These are phyloP conservation scores for Micropoecilia bifurca DNA, from an alignment of 2,797 vertebrate genomes.

Conservation along the genomic window DNA sequence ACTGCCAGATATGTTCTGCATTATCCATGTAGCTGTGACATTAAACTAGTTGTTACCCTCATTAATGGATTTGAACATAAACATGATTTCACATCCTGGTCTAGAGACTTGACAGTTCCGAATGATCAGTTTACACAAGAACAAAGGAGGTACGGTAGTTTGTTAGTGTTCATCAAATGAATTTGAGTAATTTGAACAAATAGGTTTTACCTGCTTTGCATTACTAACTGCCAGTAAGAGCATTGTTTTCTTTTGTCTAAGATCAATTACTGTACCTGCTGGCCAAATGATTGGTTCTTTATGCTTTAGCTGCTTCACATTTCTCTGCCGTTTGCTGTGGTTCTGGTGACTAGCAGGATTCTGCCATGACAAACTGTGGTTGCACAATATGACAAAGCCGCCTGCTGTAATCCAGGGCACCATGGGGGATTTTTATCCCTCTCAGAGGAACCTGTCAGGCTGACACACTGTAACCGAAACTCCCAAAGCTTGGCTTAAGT, in stretches of 20 bases:
- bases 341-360: conserved; percentile 28
- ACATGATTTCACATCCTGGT: not conserved
- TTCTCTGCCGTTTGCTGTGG: conserved; percentile 17
- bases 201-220: conserved; percentile 2
- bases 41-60: not conserved
- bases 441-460: conserved; percentile 52
- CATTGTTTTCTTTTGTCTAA: conserved; percentile 6
- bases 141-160: not conserved
- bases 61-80: not conserved
- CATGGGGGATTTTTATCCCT: conserved; percentile 38
- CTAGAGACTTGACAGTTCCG: not conserved
- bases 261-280: conserved; percentile 26
- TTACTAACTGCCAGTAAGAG: conserved; percentile 5
- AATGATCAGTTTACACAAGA: not conserved
- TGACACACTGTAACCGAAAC: conserved; percentile 41
- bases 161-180: conserved; percentile 7
- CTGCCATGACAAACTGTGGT: conserved; percentile 28
- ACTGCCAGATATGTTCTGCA: not conserved
- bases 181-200: conserved; percentile 2
- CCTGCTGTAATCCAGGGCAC: conserved; percentile 43
- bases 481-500: conserved; percentile 26
- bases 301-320: conserved; percentile 13
- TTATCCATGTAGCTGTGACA: conserved; percentile 10
- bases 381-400: conserved; percentile 24
- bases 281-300: conserved; percentile 21